Base-by-base conservation (phyloP, 1,140 invertebrate species). In the Thrips palmi region DNA sequence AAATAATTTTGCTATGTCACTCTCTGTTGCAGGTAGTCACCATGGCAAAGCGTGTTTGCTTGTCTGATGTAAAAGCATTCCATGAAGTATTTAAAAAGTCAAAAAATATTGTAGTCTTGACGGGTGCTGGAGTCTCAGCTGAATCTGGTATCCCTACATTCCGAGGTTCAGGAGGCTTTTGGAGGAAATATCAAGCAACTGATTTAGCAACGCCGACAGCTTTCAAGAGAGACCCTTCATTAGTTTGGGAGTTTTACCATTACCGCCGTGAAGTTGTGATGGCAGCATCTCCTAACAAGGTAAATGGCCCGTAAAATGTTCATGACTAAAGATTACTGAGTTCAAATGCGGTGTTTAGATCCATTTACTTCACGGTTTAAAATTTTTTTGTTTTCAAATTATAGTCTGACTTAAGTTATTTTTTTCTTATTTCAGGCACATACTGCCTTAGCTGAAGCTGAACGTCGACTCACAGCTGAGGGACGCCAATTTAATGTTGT, bases 131-230 rank as follows among this genome's bases (percentile, higher is more conserved):
- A 36, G 62, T 83, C 27, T 81, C 77, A 34, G 78, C 78, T 3
- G 81, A 85, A 57, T 80, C 76, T 47, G 82, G 82, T 14, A 70
- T 86, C 24, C 80, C 80, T 29, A 83, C 80, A 20, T 86, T 85
- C 54, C 56, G 81, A 40, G 81, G 80, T 31, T 60, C 69, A 29
- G 77, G 76, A 12, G 81, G 81, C 17, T 70, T 71, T 31, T 86
- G 82, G 82, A 65, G 79, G 45, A 77, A 64, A 46, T 79, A 72
- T 56, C 57, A 67, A 45, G 70, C 74, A 12, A 55, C 66, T 51
- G 59, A 65, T 50, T 54, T 81, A 18, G 77, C 77, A 2, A 74
- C 71, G 25, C 71, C 70, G 11, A 52, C 60, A 50, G 75, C 76
- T 19, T 82, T 81, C 54, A 45, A 46, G 20, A 49, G 54, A 18